These are phyloP conservation scores for Phyllostomus discolor DNA, from an alignment of 2,113 vertebrate genomes.

Conservation along the genomic window DNA sequence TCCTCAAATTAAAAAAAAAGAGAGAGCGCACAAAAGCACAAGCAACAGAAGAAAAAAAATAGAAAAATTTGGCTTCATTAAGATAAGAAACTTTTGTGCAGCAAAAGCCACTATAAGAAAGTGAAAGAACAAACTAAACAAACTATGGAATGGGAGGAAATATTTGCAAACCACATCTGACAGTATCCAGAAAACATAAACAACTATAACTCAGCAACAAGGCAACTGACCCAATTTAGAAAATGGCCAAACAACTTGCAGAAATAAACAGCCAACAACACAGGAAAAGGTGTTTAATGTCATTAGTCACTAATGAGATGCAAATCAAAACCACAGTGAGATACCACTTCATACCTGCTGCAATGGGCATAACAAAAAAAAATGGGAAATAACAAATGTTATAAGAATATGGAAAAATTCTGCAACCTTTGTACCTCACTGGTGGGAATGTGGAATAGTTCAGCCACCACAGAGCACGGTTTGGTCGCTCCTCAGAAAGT, in stretches of 20 bases:
- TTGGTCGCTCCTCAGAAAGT: neutral
- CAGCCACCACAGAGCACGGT: neutral
- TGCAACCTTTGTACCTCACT: neutral
- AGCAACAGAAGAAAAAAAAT: neutral
- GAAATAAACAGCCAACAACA: neutral
- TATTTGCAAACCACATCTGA: neutral
- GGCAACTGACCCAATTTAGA: neutral
- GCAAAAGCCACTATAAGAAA: neutral
- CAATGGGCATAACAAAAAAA: neutral
- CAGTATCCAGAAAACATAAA: neutral
- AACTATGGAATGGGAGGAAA: neutral
- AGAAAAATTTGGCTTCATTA: neutral
- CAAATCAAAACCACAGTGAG: neutral
- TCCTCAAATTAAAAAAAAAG: too few relatives aligned
- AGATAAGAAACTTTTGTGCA: neutral
- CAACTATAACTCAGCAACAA: neutral
- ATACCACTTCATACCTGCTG: neutral
- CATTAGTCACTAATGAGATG: neutral
- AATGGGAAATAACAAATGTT: neutral
- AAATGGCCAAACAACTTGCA: neutral
- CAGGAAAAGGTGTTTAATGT: neutral
- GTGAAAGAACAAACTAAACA: neutral
- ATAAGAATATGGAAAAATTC: neutral
- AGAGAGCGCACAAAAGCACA: neutral
- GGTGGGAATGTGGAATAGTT: neutral